Conservation (phyloP, 2,113 vertebrate species). For the Toxotes chatareus region DNA sequence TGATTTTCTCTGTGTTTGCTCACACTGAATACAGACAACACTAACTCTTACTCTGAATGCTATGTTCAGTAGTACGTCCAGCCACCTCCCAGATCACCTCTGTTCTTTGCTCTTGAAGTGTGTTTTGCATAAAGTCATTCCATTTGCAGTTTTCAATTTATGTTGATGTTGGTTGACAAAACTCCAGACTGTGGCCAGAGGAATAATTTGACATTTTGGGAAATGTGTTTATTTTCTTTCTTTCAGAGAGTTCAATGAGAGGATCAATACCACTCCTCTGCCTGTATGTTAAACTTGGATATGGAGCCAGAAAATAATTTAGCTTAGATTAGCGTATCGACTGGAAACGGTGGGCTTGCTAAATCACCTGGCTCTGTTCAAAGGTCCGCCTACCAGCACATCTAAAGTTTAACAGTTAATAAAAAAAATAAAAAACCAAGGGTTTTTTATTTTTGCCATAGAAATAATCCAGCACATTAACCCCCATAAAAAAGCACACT, state of each 20-base stretch:
- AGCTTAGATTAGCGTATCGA: conserved; percentile 19
- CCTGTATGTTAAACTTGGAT: background rate
- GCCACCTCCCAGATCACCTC: conserved; percentile 67
- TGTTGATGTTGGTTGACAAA: conserved; percentile 78
- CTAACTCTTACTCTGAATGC: conserved; percentile 80
- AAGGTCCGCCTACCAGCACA: background rate
- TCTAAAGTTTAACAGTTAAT: background rate
- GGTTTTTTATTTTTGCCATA: background rate
- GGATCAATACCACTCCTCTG: background rate
- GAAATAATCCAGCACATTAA: background rate
- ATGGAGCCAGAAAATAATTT: background rate
- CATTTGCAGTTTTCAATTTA: conserved; percentile 69
- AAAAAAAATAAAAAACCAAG: no score
- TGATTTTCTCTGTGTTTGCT: conserved; percentile 74
- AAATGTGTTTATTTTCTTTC: conserved; percentile 7
- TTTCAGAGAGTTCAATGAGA: conserved; percentile 10
- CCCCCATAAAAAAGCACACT: background rate
- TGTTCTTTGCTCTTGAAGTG: conserved; percentile 70
- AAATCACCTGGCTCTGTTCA: conserved; percentile 1
- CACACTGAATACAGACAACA: conserved; percentile 85
- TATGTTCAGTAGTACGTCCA: conserved; percentile 66
- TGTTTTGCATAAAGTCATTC: conserved; percentile 66
- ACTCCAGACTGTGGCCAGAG: conserved; percentile 58
- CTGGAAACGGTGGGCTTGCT: background rate
- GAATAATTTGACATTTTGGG: conserved; percentile 53